These are phyloP conservation scores for Smithornis capensis DNA, from an alignment of 2,113 vertebrate species.

Conservation along the genomic window DNA sequence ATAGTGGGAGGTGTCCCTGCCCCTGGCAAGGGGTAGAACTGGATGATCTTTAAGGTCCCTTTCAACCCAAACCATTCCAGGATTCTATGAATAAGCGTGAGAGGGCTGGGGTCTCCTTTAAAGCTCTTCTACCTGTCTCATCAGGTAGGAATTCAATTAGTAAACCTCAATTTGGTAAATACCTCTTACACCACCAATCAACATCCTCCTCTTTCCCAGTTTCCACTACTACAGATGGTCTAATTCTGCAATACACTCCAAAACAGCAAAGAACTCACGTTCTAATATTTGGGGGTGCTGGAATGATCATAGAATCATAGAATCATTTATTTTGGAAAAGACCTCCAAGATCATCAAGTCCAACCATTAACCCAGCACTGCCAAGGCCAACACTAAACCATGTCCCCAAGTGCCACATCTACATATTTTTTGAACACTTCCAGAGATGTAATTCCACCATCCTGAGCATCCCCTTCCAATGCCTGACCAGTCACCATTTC, in stretches of 20 bases:
- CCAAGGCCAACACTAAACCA: neutral
- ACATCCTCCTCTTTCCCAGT: neutral
- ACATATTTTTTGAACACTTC: neutral
- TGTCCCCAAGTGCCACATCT: neutral
- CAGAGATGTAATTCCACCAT: neutral
- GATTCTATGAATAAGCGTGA: neutral
- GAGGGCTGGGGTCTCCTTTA: neutral
- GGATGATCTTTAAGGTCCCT: neutral
- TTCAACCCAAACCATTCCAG: neutral
- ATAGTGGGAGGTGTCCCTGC: neutral
- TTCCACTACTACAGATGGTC: neutral
- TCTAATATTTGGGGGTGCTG: neutral
- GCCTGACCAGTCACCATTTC: neutral
- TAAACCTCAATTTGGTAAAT: neutral
- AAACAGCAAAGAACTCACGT: neutral
- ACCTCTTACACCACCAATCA: neutral
- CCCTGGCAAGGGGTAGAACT: neutral
- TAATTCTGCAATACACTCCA: neutral
- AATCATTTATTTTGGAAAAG: neutral
- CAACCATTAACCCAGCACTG: neutral
- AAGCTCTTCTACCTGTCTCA: neutral
- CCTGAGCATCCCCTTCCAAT: neutral
- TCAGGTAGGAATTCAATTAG: neutral
- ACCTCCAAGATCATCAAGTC: rapidly evolving
- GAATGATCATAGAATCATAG: neutral